Evolutionary conservation across 2,888 invertebrate genomes (phyloP), one percentile per base, ranked within the genome.

Genomic region (Octodonta nipae): DNA sequence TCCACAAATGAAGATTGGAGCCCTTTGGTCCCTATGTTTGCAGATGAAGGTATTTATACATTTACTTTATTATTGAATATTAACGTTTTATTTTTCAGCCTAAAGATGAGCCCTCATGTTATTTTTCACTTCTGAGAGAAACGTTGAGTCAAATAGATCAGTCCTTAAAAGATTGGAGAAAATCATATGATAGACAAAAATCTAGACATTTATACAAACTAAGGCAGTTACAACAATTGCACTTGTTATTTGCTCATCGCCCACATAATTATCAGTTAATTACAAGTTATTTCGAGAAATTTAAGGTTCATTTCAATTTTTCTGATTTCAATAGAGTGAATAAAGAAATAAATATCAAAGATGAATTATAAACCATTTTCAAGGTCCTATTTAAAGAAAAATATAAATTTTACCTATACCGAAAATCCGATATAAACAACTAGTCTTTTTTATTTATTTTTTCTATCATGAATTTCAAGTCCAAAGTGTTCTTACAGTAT

Each of bases 81-180:
- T 4, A n/a, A n/a, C n/a, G n/a, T n/a, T n/a, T n/a, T n/a, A n/a
- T n/a, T 32, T 43, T 46, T 34, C 34, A 47, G 44, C 35, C 43
- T 15, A 24, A 36, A 14, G 38, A 41, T 15, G 66, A 63, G 47
- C 60, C 54, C 26, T 52, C 56, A 1, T 73, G 73, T 43, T 50
- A 71, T 8, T 61, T 55, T 37, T 64, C 66, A 30, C 53, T 73
- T 20, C 64, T 65, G 35, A 62, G 65, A 26, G 68, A 71, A 47
- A 66, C 67, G 7, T 58, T 64, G 2, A 57, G 63, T 2, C 43
- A 68, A 2, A 69, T 73, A 30, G 66, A 65, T 15, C 59, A 60
- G 36, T 68, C 68, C 27, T 59, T 74, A 11, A 64, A 63, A 38
- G 64, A 68, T 37, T 73, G 71, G 70, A 61, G 73, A 7, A 48